Conservation (phyloP, 2,888 invertebrate species). For the Siphonodentalium dalli region DNA sequence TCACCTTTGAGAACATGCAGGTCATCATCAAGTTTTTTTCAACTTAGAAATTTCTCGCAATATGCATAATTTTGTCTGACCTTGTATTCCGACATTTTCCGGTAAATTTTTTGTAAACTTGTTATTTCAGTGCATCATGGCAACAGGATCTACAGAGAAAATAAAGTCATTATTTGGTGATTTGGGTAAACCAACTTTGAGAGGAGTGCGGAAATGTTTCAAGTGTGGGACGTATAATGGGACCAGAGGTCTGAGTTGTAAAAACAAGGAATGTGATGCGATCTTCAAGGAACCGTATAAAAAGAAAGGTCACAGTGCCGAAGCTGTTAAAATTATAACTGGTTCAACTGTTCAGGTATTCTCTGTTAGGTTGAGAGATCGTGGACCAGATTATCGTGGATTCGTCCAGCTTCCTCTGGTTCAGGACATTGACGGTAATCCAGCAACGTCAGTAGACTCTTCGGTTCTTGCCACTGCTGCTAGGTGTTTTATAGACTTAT, state of each 20-base stretch:
- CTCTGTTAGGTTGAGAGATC: constrained; percentile 76
- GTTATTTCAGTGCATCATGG: constrained; percentile 18
- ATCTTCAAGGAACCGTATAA: constrained; percentile 72
- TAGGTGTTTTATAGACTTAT: constrained; percentile 65
- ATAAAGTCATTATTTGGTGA: constrained; percentile 67
- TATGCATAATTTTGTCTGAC: too few species aligned
- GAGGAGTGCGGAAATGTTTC: constrained; percentile 78
- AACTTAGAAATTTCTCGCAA: too few species aligned
- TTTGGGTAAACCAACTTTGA: constrained; percentile 73
- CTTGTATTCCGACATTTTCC: not conserved
- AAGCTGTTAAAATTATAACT: constrained; percentile 74
- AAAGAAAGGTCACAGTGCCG: constrained; percentile 69
- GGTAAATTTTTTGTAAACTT: too few species aligned
- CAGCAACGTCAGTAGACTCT: constrained; percentile 54
- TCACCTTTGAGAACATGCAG: too few species aligned
- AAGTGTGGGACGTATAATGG: constrained; percentile 81
- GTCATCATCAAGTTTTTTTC: too few species aligned
- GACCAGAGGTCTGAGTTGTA: constrained; percentile 76
- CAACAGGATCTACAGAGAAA: constrained; percentile 45
- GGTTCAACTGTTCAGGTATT: constrained; percentile 70
- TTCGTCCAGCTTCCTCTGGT: constrained; percentile 73
- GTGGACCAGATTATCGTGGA: constrained; percentile 76
- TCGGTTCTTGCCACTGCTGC: constrained; percentile 57
- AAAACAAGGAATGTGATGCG: constrained; percentile 75
- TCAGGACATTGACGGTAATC: constrained; percentile 61